phyloP scores from a whole-genome alignment of 2,888 invertebrate species.

The Muscina levida region DNA sequence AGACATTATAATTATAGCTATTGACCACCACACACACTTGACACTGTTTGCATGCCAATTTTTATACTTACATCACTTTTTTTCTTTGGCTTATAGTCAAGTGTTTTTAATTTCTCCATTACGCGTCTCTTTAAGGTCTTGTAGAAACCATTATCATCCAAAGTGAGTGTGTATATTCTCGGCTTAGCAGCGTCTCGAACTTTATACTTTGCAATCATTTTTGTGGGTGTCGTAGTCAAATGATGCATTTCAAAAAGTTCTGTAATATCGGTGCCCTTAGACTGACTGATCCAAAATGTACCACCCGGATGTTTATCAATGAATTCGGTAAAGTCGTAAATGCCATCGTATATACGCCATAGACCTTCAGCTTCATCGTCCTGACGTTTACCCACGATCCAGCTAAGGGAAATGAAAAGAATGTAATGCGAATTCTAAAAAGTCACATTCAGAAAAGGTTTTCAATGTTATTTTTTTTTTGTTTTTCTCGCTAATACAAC shows the following conservation, averaged over 20 bases:
- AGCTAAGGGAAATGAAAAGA: conserved; percentile 76
- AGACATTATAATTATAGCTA: too few species aligned
- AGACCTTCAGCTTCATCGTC: conserved; percentile 88
- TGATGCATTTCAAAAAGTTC: conserved; percentile 90
- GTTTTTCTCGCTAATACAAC: too few species aligned
- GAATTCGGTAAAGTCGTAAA: conserved; percentile 93
- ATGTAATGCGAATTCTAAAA: too few species aligned
- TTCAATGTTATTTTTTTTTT: too few species aligned
- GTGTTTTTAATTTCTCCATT: conserved; percentile 81
- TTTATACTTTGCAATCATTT: conserved; percentile 84
- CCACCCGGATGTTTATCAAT: conserved; percentile 92
- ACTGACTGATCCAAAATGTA: conserved; percentile 85
- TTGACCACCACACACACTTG: too few species aligned
- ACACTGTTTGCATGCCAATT: too few species aligned
- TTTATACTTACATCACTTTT: conserved; percentile 78
- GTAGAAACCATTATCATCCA: conserved; percentile 88
- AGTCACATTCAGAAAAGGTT: too few species aligned
- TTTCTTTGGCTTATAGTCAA: conserved; percentile 79
- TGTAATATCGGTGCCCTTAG: conserved; percentile 90
- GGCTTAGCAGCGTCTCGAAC: conserved; percentile 83
- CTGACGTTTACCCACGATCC: conserved; percentile 84
- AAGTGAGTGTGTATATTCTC: conserved; percentile 87
- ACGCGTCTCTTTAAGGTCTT: conserved; percentile 84
- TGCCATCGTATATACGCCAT: conserved; percentile 87
- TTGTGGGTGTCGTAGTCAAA: conserved; percentile 82